A percentile compares a stretch with the other conserved stretches of the same genome.
phyloP scores from a whole-genome alignment of 2,888 invertebrate species.

The Callimorpha dominula region DNA sequence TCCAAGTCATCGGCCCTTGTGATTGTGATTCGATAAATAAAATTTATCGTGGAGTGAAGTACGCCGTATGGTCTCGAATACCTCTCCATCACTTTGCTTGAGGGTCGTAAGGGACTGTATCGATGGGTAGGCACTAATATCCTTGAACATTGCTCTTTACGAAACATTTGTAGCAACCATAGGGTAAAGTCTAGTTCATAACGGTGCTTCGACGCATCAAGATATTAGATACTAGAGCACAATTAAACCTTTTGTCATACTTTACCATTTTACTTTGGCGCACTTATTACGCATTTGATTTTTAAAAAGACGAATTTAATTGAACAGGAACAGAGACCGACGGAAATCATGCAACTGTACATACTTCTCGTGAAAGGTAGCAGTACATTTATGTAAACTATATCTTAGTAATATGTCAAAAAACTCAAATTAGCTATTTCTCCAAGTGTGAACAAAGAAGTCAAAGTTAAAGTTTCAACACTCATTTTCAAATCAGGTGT shows the following conservation, averaged over 20 bases:
- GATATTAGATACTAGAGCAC: too few species aligned
- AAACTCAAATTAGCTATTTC: too few species aligned
- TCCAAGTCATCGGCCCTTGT: constrained; percentile 17
- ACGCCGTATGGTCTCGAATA: constrained; percentile 28
- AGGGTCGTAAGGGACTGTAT: constrained; percentile 22
- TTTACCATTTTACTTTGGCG: background rate
- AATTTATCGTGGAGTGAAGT: constrained; percentile 25
- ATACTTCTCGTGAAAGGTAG: too few species aligned
- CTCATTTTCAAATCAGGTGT: too few species aligned
- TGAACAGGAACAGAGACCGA: too few species aligned
- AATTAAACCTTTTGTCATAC: background rate
- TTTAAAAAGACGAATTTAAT: too few species aligned
- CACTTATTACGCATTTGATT: too few species aligned
- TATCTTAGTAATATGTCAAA: too few species aligned
- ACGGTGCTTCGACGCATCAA: background rate
- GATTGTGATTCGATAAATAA: constrained; percentile 29
- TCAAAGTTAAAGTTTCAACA: too few species aligned
- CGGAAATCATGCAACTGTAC: too few species aligned
- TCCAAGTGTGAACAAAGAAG: too few species aligned
- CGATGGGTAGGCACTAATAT: constrained; percentile 20
- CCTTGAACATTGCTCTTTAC: constrained; percentile 13
- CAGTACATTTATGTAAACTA: too few species aligned
- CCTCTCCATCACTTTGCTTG: constrained; percentile 24
- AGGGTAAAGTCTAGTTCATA: background rate
- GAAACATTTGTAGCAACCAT: constrained; percentile 11